A percentile compares a stretch with the other conserved stretches of the same genome.
Conservation (phyloP, 1,140 invertebrate genomes). For the Samia ricini region DNA sequence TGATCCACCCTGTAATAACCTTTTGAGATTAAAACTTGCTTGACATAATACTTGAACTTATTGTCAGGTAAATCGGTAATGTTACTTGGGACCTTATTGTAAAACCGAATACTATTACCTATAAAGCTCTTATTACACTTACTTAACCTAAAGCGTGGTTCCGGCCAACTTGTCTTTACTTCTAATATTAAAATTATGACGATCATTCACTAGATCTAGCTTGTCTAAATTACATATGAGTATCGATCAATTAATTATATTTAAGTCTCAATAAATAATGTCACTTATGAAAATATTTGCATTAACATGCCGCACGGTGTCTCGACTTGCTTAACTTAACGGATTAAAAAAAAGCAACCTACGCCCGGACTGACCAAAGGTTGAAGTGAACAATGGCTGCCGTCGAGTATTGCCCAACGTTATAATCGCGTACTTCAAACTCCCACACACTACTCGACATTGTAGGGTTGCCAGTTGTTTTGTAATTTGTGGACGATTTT, state of each 20-base stretch:
- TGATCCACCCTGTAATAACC: too few species aligned
- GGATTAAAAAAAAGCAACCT: neutral
- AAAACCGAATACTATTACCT: too few species aligned
- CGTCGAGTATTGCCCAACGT: neutral
- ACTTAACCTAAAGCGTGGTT: too few species aligned
- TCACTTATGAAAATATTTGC: neutral
- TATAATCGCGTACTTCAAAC: neutral
- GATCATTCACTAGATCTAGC: neutral
- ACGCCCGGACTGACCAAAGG: neutral
- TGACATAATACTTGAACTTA: too few species aligned
- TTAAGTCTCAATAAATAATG: neutral
- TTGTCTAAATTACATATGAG: neutral
- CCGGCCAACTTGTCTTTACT: too few species aligned
- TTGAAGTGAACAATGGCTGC: neutral
- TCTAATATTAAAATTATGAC: neutral
- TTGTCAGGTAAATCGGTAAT: too few species aligned
- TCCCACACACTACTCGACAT: neutral
- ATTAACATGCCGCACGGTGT: neutral
- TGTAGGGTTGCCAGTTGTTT: neutral
- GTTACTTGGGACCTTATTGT: too few species aligned
- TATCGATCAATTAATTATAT: neutral
- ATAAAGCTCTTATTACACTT: too few species aligned
- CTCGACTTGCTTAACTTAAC: neutral
- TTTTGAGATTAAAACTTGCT: too few species aligned
- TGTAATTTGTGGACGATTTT: neutral